Evolutionary conservation across 2,888 invertebrate genomes (phyloP), one percentile per base, ranked within the genome.

Genomic region (Drosophila limbata): DNA sequence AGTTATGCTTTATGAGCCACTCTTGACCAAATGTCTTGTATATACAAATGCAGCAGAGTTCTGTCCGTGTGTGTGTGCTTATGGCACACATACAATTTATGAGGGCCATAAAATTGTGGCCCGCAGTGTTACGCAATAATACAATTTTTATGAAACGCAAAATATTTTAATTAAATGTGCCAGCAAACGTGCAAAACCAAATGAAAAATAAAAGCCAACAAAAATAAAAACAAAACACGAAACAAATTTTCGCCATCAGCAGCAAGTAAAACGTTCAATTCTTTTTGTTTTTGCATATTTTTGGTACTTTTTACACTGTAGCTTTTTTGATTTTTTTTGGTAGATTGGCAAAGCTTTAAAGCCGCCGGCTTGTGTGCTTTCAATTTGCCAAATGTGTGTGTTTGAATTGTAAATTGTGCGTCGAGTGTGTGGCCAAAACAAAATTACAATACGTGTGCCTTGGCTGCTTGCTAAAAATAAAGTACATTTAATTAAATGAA

Each of bases 101-200:
- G 79, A 42, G 44, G 47, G 60, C 60, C 73, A 83, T 83, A 69
- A 85, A 74, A 68, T 61, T 66, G 64, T 64, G 52, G 71, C 45
- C 52, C 68, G 77, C 85, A 71, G 55, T 67, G 47, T 55, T 40
- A 84, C 82, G 79, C 79, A 81, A 84, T 73, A 56, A 42, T 42
- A 48, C 45, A 47, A 39, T 15, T 50, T 35, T 57, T 64, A 28
- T 25, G 17, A 60, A 61, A 48, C 10, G 19, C 19, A 52, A 73
- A 71, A 83, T 84, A 84, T 86, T 86, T 83, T 86, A 86, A 83
- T 86, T 83, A 83, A 82, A 85, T 70, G 76, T 55, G 33, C 44
- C 59, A 69, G 35, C 44, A 55, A 70, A 35, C 55, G 31, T 42
- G 52, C n/a, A 21, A 42, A 67, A 47, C 40, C 53, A 10, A n/a